These are phyloP conservation scores for Willowsia nigromaculata DNA, from an alignment of 2,888 invertebrate genomes.

Conservation along the genomic window DNA sequence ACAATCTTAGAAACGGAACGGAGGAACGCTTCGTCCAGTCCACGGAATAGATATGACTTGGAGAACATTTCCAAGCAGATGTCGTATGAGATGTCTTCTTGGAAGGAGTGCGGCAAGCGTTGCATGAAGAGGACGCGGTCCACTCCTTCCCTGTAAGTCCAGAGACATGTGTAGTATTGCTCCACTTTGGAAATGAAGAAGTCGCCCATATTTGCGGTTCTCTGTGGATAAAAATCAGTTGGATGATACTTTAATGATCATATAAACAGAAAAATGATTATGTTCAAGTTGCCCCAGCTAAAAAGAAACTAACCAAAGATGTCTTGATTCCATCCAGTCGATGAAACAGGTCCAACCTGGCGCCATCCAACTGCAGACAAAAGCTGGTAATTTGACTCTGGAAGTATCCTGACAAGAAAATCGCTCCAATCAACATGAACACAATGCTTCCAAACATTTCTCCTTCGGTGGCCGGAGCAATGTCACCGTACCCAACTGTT, in stretches of 20 bases:
- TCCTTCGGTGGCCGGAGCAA: neutral
- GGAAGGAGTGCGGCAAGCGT: conserved; percentile 63
- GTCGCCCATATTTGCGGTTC: conserved; percentile 38
- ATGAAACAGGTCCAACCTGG: conserved; percentile 72
- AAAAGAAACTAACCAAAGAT: conserved; percentile 51
- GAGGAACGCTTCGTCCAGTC: conserved; percentile 69
- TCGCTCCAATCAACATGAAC: conserved; percentile 69
- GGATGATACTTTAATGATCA: too few species aligned
- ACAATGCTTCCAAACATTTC: conserved; percentile 63
- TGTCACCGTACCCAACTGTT: conserved; percentile 72
- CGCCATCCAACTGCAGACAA: conserved; percentile 70
- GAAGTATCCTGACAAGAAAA: conserved; percentile 69
- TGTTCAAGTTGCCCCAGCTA: too few species aligned
- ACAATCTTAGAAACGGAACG: conserved; percentile 64
- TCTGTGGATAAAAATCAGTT: neutral
- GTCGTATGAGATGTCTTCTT: conserved; percentile 72
- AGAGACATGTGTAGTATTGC: conserved; percentile 72
- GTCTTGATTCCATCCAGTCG: conserved; percentile 63
- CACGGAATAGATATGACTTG: conserved; percentile 67
- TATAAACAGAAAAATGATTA: too few species aligned
- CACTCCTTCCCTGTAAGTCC: conserved; percentile 74
- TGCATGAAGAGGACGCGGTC: conserved; percentile 51
- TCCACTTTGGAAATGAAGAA: conserved; percentile 60
- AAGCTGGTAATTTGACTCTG: conserved; percentile 69
- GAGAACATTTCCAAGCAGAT: conserved; percentile 76